A percentile compares a stretch with the other conserved stretches of the same genome.
Evolutionary conservation across 2,113 vertebrate genomes (phyloP).

Genomic region (Poecile atricapillus): DNA sequence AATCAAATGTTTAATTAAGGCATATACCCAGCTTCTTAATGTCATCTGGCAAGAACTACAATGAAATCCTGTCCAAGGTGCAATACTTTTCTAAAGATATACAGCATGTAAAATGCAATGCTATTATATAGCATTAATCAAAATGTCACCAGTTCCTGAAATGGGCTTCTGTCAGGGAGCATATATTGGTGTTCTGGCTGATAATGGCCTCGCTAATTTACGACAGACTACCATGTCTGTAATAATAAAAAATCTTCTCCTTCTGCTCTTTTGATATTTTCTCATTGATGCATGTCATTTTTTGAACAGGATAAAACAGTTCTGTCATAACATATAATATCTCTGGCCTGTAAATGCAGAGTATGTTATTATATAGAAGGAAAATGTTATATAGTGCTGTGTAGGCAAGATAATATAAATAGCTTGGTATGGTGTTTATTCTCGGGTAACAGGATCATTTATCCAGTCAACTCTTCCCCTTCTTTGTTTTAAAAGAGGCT

Average conservation of each 20-base stretch:
- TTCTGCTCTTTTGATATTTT: not conserved
- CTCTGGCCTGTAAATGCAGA: not conserved
- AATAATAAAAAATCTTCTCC: slow-evolving; percentile 40
- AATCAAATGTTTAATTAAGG: not conserved
- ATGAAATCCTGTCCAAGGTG: not conserved
- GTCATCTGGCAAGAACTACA: not conserved
- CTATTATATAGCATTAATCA: slow-evolving; percentile 6
- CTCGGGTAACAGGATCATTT: not conserved
- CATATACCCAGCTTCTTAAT: not conserved
- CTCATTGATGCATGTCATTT: not conserved
- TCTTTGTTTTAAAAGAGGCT: not conserved
- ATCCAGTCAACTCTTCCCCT: not conserved
- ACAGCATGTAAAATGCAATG: not conserved
- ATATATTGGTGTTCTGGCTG: not conserved
- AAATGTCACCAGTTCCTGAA: not conserved
- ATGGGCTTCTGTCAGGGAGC: slow-evolving; percentile 16
- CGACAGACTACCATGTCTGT: not conserved
- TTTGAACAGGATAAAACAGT: not conserved
- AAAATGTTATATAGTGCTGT: not conserved
- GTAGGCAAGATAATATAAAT: not conserved
- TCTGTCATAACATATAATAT: not conserved
- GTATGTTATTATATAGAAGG: not conserved
- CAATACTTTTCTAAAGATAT: not conserved
- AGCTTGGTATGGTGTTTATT: not conserved
- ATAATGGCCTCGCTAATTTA: slow-evolving; percentile 49